A percentile compares a stretch with the other conserved stretches of the same genome.
Conservation (phyloP, 1,140 invertebrate species). For the Babylonia areolata region DNA sequence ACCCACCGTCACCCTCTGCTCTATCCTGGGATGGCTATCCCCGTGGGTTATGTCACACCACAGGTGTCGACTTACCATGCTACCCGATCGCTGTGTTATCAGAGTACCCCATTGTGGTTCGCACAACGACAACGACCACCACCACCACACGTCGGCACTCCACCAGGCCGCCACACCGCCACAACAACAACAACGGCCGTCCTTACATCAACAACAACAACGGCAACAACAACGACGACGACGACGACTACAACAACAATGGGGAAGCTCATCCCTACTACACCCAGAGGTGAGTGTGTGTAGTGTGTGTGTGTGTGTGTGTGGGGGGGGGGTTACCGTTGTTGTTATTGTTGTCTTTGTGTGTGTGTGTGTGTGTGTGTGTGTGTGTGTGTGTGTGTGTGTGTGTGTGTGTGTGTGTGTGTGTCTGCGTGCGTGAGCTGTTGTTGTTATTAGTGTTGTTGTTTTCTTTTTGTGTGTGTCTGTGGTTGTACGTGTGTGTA, state of each 20-base stretch:
- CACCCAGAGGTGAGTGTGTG: neutral
- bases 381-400: neutral
- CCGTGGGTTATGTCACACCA: too few species aligned
- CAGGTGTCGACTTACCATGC: too few species aligned
- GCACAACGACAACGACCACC: neutral
- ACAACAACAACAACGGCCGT: neutral
- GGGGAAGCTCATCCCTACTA: neutral
- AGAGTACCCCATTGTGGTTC: neutral
- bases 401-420: neutral
- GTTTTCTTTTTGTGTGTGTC: too few species aligned
- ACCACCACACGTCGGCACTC: neutral
- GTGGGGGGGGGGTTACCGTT: too few species aligned
- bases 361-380: neutral
- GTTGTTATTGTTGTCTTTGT: too few species aligned
- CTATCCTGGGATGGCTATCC: too few species aligned
- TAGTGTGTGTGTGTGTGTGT: neutral
- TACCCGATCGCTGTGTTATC: neutral
- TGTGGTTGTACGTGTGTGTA: too few species aligned
- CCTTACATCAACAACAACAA: neutral
- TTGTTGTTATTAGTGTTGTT: too few species aligned
- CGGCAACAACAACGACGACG: neutral
- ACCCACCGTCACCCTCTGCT: too few species aligned
- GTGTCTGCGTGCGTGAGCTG: neutral
- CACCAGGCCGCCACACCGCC: neutral
- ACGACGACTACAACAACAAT: neutral